phyloP scores from a whole-genome alignment of 1,140 invertebrate species.

The Solen grandis region DNA sequence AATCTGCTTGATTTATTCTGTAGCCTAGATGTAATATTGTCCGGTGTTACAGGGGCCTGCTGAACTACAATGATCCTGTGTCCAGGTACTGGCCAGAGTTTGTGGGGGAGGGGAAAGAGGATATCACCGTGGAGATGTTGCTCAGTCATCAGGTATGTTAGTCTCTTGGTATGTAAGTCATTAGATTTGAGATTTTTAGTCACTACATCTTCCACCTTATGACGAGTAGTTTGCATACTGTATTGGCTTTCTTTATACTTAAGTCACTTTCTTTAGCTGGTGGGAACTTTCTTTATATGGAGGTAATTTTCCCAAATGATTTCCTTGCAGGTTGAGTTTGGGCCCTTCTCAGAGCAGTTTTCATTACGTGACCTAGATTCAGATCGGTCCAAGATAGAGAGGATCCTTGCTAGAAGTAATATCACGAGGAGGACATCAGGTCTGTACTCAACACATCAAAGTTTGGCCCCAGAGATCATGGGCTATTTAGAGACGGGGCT shows the following conservation, averaged over 20 bases:
- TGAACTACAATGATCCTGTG: slow-evolving; percentile 79
- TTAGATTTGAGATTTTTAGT: background rate
- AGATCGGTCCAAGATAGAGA: too few species aligned
- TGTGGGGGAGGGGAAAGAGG: slow-evolving; percentile 80
- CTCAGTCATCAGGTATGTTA: slow-evolving; percentile 78
- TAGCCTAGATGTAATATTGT: too few species aligned
- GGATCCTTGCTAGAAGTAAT: too few species aligned
- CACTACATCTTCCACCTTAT: background rate
- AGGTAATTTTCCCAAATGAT: too few species aligned
- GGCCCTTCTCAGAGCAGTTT: too few species aligned
- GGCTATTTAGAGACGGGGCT: too few species aligned
- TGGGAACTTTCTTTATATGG: background rate
- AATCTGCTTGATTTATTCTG: background rate
- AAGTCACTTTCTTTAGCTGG: background rate
- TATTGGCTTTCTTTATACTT: background rate
- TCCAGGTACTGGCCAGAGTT: slow-evolving; percentile 82
- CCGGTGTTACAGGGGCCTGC: slow-evolving; percentile 72
- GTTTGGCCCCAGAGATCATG: too few species aligned
- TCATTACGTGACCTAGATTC: too few species aligned
- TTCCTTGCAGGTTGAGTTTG: too few species aligned
- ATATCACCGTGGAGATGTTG: slow-evolving; percentile 80
- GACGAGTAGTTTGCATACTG: background rate
- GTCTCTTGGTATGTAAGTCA: background rate
- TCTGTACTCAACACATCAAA: too few species aligned
- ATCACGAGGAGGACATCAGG: too few species aligned